A percentile compares a stretch with the other conserved stretches of the same genome.
Evolutionary conservation across 2,113 vertebrate species (phyloP).

Genomic region (Hydrolagus affinis): DNA sequence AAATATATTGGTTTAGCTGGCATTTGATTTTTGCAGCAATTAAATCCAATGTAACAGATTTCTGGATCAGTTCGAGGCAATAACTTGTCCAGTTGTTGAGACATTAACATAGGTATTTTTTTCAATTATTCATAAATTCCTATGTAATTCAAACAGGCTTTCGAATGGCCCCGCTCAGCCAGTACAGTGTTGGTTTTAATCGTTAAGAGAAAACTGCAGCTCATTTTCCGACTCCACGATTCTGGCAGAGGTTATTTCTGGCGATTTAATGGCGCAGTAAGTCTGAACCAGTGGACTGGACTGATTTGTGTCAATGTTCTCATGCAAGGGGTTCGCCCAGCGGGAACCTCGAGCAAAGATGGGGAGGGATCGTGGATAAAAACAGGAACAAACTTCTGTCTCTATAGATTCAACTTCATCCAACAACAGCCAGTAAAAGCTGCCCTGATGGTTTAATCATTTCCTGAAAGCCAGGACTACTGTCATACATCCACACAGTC

Average conservation of each 20-base stretch:
- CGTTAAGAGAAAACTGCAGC: neutral
- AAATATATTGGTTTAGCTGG: neutral
- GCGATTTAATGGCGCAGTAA: neutral
- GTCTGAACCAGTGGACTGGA: neutral
- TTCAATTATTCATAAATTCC: neutral
- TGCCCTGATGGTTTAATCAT: slow-evolving; percentile 63
- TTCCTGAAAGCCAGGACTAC: slow-evolving; percentile 61
- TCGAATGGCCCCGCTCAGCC: slow-evolving; percentile 1
- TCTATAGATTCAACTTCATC: slow-evolving; percentile 41
- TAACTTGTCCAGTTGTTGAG: neutral
- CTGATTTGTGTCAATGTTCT: slow-evolving; percentile 35
- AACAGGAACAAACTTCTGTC: neutral
- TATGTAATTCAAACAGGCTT: neutral
- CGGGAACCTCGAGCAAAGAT: slow-evolving; percentile 36
- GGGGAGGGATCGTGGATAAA: neutral
- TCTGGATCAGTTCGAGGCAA: neutral
- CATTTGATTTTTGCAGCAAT: neutral
- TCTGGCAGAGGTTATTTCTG: neutral
- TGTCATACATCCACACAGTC: slow-evolving; percentile 42
- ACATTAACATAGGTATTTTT: neutral
- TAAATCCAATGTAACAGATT: neutral
- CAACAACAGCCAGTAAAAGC: slow-evolving; percentile 60
- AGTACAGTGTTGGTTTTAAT: slow-evolving; percentile 1
- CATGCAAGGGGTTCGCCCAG: slow-evolving; percentile 35
- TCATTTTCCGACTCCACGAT: neutral